Evolutionary conservation across 2,888 invertebrate species (phyloP).

Genomic region (Tinea pellionella): DNA sequence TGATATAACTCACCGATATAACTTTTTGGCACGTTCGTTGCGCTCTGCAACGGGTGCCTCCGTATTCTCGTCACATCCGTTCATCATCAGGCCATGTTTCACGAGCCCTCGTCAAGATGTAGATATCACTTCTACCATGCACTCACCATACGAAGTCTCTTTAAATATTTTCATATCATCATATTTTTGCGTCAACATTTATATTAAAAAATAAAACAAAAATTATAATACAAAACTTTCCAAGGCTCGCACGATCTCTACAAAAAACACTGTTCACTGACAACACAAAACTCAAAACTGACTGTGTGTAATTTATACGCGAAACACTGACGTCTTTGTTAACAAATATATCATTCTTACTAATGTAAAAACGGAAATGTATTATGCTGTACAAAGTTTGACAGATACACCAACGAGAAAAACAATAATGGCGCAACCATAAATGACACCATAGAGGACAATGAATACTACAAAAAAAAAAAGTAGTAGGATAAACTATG

Average conservation of each 20-base stretch:
- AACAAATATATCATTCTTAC: neutral
- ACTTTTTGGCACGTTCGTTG: slow-evolving; percentile 60
- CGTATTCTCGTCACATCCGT: slow-evolving; percentile 50
- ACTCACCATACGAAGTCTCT: neutral
- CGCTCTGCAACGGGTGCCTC: slow-evolving; percentile 53
- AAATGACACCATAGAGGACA: too few relatives aligned
- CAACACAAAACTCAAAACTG: neutral
- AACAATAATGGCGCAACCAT: too few relatives aligned
- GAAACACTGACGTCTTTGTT: neutral
- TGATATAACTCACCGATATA: slow-evolving; percentile 46
- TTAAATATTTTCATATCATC: neutral
- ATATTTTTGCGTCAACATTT: neutral
- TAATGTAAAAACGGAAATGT: neutral
- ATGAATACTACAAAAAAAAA: too few relatives aligned
- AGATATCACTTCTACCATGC: neutral
- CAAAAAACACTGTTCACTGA: neutral
- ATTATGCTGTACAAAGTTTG: neutral
- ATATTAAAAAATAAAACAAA: neutral
- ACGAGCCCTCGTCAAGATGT: slow-evolving; percentile 13
- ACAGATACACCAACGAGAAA: neutral
- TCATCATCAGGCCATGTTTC: slow-evolving; percentile 64
- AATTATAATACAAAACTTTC: neutral
- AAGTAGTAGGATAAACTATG: too few relatives aligned
- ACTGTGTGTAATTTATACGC: neutral
- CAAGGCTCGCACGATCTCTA: neutral